These are phyloP conservation scores for Manacus vitellinus DNA, from an alignment of 2,113 vertebrate genomes.

Conservation along the genomic window DNA sequence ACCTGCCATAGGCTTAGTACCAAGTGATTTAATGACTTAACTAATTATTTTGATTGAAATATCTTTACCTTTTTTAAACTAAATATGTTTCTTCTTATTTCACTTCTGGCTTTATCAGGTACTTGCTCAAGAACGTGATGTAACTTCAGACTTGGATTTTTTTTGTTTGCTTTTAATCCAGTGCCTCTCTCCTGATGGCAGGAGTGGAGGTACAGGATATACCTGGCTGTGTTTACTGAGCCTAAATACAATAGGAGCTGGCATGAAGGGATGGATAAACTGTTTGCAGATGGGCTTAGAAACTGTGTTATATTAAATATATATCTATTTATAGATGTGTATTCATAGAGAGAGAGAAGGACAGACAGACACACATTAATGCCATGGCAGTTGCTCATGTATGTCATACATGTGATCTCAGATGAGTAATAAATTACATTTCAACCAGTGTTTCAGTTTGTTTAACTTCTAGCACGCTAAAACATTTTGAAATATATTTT, in stretches of 20 bases:
- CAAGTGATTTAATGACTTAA: background rate
- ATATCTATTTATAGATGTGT: background rate
- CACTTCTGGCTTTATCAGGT: background rate
- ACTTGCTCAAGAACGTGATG: background rate
- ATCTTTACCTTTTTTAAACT: background rate
- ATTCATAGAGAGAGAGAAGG: background rate
- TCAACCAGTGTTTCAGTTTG: background rate
- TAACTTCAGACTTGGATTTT: background rate
- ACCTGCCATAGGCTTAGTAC: rapidly evolving
- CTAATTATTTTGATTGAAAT: background rate
- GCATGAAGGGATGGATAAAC: background rate
- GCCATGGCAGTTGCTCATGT: background rate
- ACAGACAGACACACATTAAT: rapidly evolving
- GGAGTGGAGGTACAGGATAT: background rate
- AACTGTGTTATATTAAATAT: background rate
- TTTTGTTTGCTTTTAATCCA: background rate
- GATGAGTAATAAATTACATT: background rate
- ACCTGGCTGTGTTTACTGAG: background rate
- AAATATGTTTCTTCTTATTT: background rate
- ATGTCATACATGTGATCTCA: background rate
- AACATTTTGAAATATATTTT: background rate
- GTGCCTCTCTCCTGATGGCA: background rate
- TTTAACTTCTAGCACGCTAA: background rate
- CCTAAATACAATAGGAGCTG: background rate
- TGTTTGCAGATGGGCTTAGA: background rate